Evolutionary conservation across 2,113 vertebrate genomes (phyloP).

Genomic region (Podarcis cretensis): DNA sequence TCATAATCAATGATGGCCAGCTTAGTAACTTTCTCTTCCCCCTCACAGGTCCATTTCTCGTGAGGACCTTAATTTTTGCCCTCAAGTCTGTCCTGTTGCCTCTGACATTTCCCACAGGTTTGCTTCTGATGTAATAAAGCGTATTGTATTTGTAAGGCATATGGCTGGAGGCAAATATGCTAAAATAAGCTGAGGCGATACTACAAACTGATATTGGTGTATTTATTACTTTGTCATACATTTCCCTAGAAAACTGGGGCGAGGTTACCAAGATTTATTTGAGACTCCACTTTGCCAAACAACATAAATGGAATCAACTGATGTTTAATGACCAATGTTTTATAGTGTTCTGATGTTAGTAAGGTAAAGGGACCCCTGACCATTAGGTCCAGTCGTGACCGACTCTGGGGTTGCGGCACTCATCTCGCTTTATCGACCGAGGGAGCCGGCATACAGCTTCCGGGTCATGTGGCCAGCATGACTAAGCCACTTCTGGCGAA

Average conservation of each 20-base stretch:
- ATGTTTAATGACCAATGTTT: too few relatives aligned
- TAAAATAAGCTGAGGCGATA: neutral
- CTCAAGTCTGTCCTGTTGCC: neutral
- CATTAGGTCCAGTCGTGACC: too few relatives aligned
- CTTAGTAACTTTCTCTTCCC: neutral
- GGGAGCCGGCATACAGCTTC: too few relatives aligned
- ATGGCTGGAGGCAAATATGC: neutral
- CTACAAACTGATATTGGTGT: neutral
- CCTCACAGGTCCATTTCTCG: neutral
- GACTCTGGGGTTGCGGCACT: too few relatives aligned
- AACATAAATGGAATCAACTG: too few relatives aligned
- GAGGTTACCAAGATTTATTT: neutral
- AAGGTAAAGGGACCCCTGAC: too few relatives aligned
- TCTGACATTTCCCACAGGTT: neutral
- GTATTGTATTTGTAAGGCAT: neutral
- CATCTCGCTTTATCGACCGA: too few relatives aligned
- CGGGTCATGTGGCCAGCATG: too few relatives aligned
- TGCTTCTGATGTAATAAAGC: constrained; percentile 19
- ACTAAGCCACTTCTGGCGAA: too few relatives aligned
- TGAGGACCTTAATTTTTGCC: neutral
- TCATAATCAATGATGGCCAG: neutral
- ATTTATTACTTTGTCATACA: neutral
- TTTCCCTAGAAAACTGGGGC: neutral
- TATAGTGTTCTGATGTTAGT: too few relatives aligned
- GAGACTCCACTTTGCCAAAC: too few relatives aligned